These are phyloP conservation scores for Monochamus alternatus DNA, from an alignment of 2,888 invertebrate genomes.

Conservation along the genomic window DNA sequence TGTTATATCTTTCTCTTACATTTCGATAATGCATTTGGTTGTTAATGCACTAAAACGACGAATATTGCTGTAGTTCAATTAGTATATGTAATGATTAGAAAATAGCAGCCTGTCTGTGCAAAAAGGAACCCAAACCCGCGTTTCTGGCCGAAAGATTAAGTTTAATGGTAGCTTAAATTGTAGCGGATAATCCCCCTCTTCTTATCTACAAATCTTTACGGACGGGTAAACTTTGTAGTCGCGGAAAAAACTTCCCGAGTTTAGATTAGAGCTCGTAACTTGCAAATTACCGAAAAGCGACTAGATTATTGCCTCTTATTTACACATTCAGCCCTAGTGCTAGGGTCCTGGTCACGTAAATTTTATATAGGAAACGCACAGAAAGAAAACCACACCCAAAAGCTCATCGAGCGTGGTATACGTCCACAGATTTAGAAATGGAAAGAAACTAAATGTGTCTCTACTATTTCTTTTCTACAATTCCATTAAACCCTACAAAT, in stretches of 20 bases:
- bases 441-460: too few relatives aligned
- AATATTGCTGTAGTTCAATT: constrained; percentile 37
- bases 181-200: constrained; percentile 61
- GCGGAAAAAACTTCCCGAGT: constrained; percentile 48
- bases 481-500: too few relatives aligned
- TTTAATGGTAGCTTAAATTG: constrained; percentile 65
- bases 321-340: constrained; percentile 39
- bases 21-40: too few relatives aligned
- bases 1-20: too few relatives aligned
- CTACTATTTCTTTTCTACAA: too few relatives aligned
- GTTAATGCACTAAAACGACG: neutral
- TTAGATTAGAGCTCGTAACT: constrained; percentile 57
- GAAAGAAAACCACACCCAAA: too few relatives aligned
- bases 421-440: too few relatives aligned
- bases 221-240: constrained; percentile 49
- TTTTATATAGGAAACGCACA: too few relatives aligned
- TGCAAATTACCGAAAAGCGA: constrained; percentile 53
- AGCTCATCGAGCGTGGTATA: too few relatives aligned
- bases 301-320: constrained; percentile 50
- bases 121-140: constrained; percentile 49
- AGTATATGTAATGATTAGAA: constrained; percentile 33
- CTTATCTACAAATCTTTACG: constrained; percentile 59
- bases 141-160: constrained; percentile 60
- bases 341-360: too few relatives aligned
- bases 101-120: constrained; percentile 27